Evolutionary conservation across 1,140 invertebrate genomes (phyloP).

Genomic region (Papilio dardanus): DNA sequence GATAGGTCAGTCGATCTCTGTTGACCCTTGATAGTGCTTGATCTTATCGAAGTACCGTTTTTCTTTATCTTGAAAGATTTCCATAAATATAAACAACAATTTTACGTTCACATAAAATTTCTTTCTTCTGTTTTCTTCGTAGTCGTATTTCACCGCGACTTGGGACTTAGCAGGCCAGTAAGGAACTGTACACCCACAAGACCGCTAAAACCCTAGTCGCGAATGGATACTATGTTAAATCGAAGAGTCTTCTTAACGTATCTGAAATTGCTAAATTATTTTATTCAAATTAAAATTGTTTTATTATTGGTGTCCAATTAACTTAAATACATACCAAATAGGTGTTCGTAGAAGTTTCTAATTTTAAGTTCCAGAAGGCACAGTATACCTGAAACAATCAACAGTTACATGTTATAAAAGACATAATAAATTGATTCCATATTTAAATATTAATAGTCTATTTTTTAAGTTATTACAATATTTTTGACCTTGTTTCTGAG

Average conservation of each 20-base stretch:
- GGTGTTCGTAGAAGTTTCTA: no score
- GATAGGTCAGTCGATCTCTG: constrained; percentile 13
- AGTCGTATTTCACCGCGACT: constrained; percentile 54
- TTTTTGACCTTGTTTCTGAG: no score
- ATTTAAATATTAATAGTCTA: no score
- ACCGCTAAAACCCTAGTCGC: constrained; percentile 73
- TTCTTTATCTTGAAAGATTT: background rate
- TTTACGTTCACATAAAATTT: constrained; percentile 1
- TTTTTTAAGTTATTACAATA: no score
- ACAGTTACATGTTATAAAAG: no score
- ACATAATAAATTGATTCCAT: no score
- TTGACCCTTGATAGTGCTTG: constrained; percentile 20
- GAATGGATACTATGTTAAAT: constrained; percentile 34
- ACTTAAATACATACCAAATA: no score
- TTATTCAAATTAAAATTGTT: no score
- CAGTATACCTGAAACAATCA: no score
- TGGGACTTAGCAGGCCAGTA: constrained; percentile 82
- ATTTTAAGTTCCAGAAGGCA: no score
- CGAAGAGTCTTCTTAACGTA: background rate
- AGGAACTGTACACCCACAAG: constrained; percentile 64
- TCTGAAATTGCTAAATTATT: no score
- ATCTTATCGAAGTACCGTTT: constrained; percentile 3
- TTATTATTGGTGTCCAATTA: no score
- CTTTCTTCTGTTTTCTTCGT: constrained; percentile 21
- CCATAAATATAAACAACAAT: background rate